phyloP scores from a whole-genome alignment of 2,797 vertebrate species.

The Lates japonicus region DNA sequence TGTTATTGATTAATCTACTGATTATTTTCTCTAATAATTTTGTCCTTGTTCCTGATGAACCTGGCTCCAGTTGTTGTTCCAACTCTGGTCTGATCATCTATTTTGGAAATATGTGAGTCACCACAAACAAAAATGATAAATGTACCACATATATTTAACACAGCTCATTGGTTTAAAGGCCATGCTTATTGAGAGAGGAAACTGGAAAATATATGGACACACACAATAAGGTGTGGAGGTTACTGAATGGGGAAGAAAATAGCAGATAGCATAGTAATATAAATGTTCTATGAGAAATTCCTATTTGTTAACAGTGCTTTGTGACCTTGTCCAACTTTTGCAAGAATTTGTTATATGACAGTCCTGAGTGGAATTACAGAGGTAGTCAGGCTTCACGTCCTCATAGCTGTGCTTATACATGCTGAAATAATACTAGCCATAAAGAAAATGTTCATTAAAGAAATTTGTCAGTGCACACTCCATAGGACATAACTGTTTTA shows the following conservation, averaged over 20 bases:
- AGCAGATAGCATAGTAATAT: not conserved
- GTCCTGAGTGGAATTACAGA: constrained; percentile 58
- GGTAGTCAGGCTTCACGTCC: constrained; percentile 69
- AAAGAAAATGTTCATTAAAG: constrained; percentile 89
- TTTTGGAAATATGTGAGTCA: not conserved
- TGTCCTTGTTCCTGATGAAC: not conserved
- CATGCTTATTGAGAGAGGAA: not conserved
- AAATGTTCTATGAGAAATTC: constrained; percentile 11
- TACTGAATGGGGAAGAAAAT: not conserved
- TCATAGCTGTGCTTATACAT: constrained; percentile 78
- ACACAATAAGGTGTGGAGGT: not conserved
- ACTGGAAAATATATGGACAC: not conserved
- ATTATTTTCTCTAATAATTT: not conserved
- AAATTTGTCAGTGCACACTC: constrained; percentile 88
- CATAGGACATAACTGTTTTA: constrained; percentile 87
- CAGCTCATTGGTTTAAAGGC: not conserved
- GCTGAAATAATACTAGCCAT: constrained; percentile 85
- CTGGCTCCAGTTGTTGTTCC: not conserved
- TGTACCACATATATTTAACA: not conserved
- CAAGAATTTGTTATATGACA: constrained; percentile 50
- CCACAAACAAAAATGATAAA: not conserved
- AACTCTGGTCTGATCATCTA: not conserved
- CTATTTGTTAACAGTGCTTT: constrained; percentile 9
- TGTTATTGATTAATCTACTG: not conserved
- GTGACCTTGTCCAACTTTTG: constrained; percentile 74